Evolutionary conservation across 2,797 vertebrate species (phyloP), one percentile per base, ranked within the genome.

Genomic region (Anomalospiza imberbis): DNA sequence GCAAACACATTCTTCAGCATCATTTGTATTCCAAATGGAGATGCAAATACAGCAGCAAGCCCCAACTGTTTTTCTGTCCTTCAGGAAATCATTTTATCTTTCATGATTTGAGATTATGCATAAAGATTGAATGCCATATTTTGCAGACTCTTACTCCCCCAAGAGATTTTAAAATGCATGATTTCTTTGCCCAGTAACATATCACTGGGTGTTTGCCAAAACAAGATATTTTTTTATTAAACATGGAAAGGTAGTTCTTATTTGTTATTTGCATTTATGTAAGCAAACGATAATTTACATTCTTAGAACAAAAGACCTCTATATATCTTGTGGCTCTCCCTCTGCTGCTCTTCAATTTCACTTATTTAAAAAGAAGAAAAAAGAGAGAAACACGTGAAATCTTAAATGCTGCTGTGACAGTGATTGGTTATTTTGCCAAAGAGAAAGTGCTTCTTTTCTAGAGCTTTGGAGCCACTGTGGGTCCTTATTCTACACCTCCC

Each of bases 11-110:
- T 70, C 60, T 95, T 76, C 88, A 82, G 42, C 55, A 86, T 36
- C 79, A 88, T 84, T 89, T 89, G 16, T 74, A 51, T 76, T 79
- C 81, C 25, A 81, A 67, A 81, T 54, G n/a, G 83, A 94, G 88
- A 91, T n/a, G 58, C 54, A 94, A 95, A 96, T 53, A 85, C 31
- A 72, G 40, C n/a, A 86, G 40, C 29, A 85, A 95, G 85, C 21
- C 47, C 88, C 77, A 83, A 26, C 11, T 70, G 73, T n/a, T 55
- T 66, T 81, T 75, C 88, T 70, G 34, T 81, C 36, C 65, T 83
- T 66, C 32, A 13, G 14, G 50, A 88, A 94, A 86, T 75, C 1
- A 70, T 84, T 94, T 83, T 55, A 58, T 73, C 87, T 73, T 71
- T 65, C 51, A 51, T 67, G 32, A 57, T 53, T 29, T 63, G 12